These are phyloP conservation scores for Siniperca knerii DNA, from an alignment of 2,113 vertebrate genomes.

Conservation along the genomic window DNA sequence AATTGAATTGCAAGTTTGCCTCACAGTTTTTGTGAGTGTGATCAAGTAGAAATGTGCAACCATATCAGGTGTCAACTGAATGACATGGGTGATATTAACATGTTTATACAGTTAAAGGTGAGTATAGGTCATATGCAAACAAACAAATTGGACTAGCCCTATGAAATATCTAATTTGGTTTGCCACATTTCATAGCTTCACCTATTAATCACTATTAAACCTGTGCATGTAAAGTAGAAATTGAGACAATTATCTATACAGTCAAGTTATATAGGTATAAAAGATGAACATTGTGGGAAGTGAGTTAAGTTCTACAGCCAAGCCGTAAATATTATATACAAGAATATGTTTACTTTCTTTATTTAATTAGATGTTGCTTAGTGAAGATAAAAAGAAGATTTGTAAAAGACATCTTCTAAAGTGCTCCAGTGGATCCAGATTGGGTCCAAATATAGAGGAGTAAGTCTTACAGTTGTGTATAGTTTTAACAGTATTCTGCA, in stretches of 20 bases:
- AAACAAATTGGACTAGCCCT: not conserved
- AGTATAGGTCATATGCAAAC: not conserved
- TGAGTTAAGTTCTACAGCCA: not conserved
- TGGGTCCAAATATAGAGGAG: not conserved
- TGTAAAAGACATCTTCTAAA: not conserved
- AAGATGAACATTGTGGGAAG: not conserved
- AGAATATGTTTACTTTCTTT: not conserved
- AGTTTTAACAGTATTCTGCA: not conserved
- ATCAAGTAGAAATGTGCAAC: not conserved
- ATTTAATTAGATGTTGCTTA: not conserved
- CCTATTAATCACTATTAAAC: not conserved
- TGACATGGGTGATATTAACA: not conserved
- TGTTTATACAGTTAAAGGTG: not conserved
- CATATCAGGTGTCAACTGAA: not conserved
- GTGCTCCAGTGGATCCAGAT: not conserved
- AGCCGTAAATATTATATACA: not conserved
- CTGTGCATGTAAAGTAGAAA: not conserved
- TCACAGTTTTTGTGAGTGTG: not conserved
- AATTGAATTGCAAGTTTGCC: not conserved
- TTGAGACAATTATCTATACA: not conserved
- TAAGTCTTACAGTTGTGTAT: not conserved
- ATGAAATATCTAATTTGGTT: not conserved
- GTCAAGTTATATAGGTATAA: not conserved
- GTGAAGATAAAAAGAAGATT: not conserved
- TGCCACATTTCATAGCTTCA: not conserved